These are phyloP conservation scores for Ceratoteleas bidentatus DNA, from an alignment of 1,140 invertebrate genomes.

Conservation along the genomic window DNA sequence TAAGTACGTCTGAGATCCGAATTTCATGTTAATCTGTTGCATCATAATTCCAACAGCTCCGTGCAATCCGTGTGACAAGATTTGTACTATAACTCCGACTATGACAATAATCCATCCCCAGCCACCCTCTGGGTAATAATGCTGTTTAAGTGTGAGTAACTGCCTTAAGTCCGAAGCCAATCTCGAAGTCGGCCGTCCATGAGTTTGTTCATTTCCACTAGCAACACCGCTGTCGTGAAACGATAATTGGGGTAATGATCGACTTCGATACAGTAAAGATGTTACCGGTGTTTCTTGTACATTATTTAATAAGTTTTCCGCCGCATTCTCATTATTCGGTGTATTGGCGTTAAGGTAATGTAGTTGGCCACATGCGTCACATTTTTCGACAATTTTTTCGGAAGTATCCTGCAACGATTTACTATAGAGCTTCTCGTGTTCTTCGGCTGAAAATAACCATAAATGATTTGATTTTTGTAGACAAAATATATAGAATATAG, in stretches of 20 bases:
- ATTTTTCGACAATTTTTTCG: conserved; percentile 17
- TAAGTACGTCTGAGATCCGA: conserved; percentile 78
- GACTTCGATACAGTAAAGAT: conserved; percentile 68
- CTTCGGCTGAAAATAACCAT: conserved; percentile 11
- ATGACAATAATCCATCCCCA: conserved; percentile 86
- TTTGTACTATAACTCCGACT: conserved; percentile 84
- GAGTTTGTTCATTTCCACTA: conserved; percentile 74
- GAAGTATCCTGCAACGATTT: conserved; percentile 32
- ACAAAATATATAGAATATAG: too few species aligned
- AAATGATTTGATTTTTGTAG: too few species aligned
- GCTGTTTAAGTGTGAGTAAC: conserved; percentile 78
- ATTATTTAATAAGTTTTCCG: conserved; percentile 29
- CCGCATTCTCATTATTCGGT: conserved; percentile 17
- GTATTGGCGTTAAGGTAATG: conserved; percentile 30
- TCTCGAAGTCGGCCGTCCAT: conserved; percentile 65
- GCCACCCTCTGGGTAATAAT: conserved; percentile 87
- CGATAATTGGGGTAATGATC: conserved; percentile 74
- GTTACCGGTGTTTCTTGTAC: conserved; percentile 48
- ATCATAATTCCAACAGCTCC: conserved; percentile 83
- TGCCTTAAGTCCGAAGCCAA: conserved; percentile 82
- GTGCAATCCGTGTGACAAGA: conserved; percentile 85
- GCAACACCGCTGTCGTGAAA: conserved; percentile 73
- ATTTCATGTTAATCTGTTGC: conserved; percentile 80
- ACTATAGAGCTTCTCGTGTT: conserved; percentile 30
- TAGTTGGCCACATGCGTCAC: conserved; percentile 32